phyloP scores from a whole-genome alignment of 2,797 vertebrate genomes.

The Enteromius unitaeniatus region DNA sequence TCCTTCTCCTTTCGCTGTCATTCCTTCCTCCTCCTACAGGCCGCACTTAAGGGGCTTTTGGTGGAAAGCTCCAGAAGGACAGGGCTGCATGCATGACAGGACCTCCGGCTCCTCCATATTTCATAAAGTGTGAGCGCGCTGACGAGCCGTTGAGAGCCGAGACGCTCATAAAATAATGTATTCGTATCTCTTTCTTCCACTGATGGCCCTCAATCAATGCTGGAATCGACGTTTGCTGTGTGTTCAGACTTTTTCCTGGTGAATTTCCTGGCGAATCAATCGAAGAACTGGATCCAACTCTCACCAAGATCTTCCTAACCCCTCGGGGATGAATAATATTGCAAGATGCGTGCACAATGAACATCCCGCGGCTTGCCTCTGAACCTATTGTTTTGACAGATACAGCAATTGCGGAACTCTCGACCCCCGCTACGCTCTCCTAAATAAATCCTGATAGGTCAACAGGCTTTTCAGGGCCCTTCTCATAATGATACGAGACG shows the following conservation, averaged over 20 bases:
- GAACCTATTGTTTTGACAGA: slow-evolving; percentile 67
- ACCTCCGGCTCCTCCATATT: slow-evolving; percentile 56
- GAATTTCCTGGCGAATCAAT: slow-evolving; percentile 23
- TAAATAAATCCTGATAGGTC: slow-evolving; percentile 73
- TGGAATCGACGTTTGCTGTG: not conserved
- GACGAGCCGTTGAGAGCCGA: not conserved
- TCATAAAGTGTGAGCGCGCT: slow-evolving; percentile 41
- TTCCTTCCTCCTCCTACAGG: slow-evolving; percentile 42
- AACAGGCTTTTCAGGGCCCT: slow-evolving; percentile 67
- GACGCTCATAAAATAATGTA: slow-evolving; percentile 23
- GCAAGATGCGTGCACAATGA: slow-evolving; percentile 40
- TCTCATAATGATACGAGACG: slow-evolving; percentile 67
- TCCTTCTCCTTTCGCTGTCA: slow-evolving; percentile 39
- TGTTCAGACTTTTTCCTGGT: not conserved
- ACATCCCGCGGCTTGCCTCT: slow-evolving; percentile 54
- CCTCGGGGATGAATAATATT: not conserved
- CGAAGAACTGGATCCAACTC: not conserved
- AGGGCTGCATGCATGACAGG: slow-evolving; percentile 64
- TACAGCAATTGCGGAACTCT: slow-evolving; percentile 67
- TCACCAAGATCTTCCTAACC: slow-evolving; percentile 25
- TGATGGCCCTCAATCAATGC: slow-evolving; percentile 33
- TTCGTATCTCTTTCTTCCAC: slow-evolving; percentile 17
- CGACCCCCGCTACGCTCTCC: slow-evolving; percentile 49
- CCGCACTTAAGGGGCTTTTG: slow-evolving; percentile 44
- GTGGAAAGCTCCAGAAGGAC: slow-evolving; percentile 49